Evolutionary conservation across 2,113 vertebrate genomes (phyloP).

Genomic region (Malurus melanocephalus): DNA sequence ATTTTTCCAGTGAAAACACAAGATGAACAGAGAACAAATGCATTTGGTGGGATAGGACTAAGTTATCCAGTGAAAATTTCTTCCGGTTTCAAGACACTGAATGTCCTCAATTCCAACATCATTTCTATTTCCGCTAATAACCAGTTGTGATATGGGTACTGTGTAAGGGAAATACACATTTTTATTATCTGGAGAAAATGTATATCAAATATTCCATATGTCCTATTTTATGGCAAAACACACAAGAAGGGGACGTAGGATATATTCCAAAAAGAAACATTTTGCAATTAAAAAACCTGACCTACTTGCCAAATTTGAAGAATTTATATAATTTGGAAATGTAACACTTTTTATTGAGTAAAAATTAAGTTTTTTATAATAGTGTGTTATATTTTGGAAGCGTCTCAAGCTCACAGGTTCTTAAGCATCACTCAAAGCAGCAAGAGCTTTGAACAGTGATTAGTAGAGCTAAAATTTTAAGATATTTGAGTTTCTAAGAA

Average conservation of each 20-base stretch:
- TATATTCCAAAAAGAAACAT: neutral
- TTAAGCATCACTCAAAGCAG: neutral
- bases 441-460: neutral
- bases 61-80: neutral
- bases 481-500: neutral
- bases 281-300: neutral
- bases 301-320: neutral
- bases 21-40: neutral
- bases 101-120: neutral
- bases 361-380: neutral
- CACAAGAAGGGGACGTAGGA: neutral
- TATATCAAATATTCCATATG: fast-evolving
- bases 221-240: neutral
- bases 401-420: neutral
- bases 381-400: neutral
- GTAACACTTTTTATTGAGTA: neutral
- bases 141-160: neutral
- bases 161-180: neutral
- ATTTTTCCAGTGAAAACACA: neutral
- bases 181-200: neutral
- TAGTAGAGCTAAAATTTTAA: neutral
- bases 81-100: neutral
- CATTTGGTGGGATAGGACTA: fast-evolving
- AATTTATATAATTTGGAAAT: neutral
- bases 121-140: neutral